These are phyloP conservation scores for Polydrusus tereticollis DNA, from an alignment of 2,888 invertebrate species.

Conservation along the genomic window DNA sequence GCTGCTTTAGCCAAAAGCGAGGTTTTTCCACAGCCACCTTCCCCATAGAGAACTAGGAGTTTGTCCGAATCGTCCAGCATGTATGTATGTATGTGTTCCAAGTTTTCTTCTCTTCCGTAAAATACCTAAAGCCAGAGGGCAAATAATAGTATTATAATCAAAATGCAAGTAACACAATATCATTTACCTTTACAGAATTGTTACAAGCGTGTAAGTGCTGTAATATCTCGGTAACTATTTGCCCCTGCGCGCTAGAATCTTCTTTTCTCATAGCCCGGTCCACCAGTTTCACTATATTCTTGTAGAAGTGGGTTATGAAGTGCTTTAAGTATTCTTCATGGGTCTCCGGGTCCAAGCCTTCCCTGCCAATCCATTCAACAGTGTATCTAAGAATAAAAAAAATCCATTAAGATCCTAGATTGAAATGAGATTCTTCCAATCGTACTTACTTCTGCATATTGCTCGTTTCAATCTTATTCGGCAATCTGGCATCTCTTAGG, in stretches of 20 bases:
- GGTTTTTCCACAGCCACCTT: constrained; percentile 98
- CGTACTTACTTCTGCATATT: constrained; percentile 85
- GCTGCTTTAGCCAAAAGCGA: constrained; percentile 94
- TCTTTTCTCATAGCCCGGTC: constrained; percentile 96
- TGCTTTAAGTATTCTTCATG: constrained; percentile 94
- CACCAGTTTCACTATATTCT: constrained; percentile 91
- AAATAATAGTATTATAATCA: too few relatives aligned
- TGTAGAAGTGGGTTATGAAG: constrained; percentile 94
- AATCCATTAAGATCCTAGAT: too few relatives aligned
- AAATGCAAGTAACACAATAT: background rate
- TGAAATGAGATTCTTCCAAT: background rate
- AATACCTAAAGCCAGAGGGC: constrained; percentile 75
- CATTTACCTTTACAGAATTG: constrained; percentile 84
- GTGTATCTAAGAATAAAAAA: constrained; percentile 86
- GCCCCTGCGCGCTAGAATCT: constrained; percentile 93
- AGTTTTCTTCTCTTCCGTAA: constrained; percentile 90
- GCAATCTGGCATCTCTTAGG: constrained; percentile 89
- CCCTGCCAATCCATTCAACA: constrained; percentile 97
- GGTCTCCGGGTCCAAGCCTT: constrained; percentile 92
- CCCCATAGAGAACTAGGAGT: constrained; percentile 92
- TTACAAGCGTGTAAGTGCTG: constrained; percentile 97
- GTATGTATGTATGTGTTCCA: constrained; percentile 84
- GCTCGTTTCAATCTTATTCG: constrained; percentile 88
- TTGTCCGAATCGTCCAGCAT: constrained; percentile 89
- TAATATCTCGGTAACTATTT: constrained; percentile 92